These are phyloP conservation scores for Seira ritae DNA, from an alignment of 2,888 invertebrate species.

Conservation along the genomic window DNA sequence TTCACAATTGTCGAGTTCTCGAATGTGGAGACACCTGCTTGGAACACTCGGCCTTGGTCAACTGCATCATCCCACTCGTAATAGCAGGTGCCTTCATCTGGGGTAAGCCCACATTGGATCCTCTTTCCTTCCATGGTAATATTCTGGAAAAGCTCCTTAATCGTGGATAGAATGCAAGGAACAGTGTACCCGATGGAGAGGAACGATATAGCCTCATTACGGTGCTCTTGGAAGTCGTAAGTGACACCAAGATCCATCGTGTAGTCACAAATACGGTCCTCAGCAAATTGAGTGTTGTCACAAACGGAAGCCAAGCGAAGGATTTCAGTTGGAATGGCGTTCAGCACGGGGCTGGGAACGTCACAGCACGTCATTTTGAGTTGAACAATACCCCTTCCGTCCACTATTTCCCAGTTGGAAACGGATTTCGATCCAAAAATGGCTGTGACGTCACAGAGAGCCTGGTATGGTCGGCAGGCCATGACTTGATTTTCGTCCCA, in stretches of 20 bases:
- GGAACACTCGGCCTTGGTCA: background rate
- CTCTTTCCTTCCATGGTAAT: background rate
- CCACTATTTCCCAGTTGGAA: slow-evolving; percentile 27
- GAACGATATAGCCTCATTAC: background rate
- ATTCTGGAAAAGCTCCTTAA: background rate
- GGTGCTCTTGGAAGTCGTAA: slow-evolving; percentile 22
- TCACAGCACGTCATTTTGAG: slow-evolving; percentile 27
- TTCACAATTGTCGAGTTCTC: background rate
- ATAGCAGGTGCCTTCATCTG: background rate
- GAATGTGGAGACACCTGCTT: background rate
- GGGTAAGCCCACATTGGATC: background rate
- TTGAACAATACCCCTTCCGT: slow-evolving; percentile 25
- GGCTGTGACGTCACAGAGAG: slow-evolving; percentile 21
- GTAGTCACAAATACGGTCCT: slow-evolving; percentile 19
- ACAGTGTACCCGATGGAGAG: slow-evolving; percentile 25
- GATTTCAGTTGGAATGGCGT: slow-evolving; percentile 2
- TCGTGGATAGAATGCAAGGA: background rate
- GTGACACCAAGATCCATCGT: slow-evolving; percentile 11
- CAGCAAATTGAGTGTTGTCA: slow-evolving; percentile 16
- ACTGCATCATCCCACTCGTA: slow-evolving; percentile 8
- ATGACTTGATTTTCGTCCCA: background rate
- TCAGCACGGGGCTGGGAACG: slow-evolving; percentile 11
- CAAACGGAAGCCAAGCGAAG: slow-evolving; percentile 9
- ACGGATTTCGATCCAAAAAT: slow-evolving; percentile 16
- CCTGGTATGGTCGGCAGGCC: slow-evolving; percentile 30